Evolutionary conservation across 1,140 invertebrate species (phyloP).

Genomic region (Tyrophagus putrescentiae): DNA sequence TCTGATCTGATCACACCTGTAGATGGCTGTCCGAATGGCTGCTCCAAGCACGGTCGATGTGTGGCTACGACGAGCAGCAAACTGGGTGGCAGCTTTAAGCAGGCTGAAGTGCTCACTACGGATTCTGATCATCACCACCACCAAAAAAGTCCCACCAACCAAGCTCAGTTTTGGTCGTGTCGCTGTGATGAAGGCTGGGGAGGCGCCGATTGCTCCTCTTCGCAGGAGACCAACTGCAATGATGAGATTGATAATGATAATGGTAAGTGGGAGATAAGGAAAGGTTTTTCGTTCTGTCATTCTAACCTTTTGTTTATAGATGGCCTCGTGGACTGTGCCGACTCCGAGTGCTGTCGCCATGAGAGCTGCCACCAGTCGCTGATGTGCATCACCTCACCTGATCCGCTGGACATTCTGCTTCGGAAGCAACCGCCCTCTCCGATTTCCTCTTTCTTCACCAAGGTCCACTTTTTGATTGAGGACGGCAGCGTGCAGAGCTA

Average conservation of each 20-base stretch:
- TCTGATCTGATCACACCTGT: conserved; percentile 2
- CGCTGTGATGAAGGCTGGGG: conserved; percentile 79
- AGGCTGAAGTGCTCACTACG: background rate
- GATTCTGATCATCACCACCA: background rate
- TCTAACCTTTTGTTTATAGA: conserved; percentile 44
- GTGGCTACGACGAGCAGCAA: background rate
- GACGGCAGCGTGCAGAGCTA: conserved; percentile 96
- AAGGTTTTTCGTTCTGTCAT: background rate
- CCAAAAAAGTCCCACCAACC: conserved; percentile 45
- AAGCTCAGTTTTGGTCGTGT: too few species aligned
- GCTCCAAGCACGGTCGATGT: conserved; percentile 55
- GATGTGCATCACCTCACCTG: conserved; percentile 69
- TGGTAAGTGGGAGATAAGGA: conserved; percentile 46
- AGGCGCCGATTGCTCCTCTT: conserved; percentile 75
- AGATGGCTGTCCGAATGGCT: conserved; percentile 90
- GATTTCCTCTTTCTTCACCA: conserved; percentile 90
- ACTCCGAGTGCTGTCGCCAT: conserved; percentile 74
- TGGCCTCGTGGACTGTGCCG: conserved; percentile 91
- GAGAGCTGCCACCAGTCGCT: conserved; percentile 37
- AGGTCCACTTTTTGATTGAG: conserved; percentile 94
- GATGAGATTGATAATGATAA: conserved; percentile 91
- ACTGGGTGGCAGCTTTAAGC: background rate
- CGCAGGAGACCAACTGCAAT: conserved; percentile 75
- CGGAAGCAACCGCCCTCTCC: conserved; percentile 87
- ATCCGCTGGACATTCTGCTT: conserved; percentile 83